Evolutionary conservation across 2,888 invertebrate species (phyloP), one percentile per base, ranked within the genome.

Genomic region (Dolomedes plantarius): DNA sequence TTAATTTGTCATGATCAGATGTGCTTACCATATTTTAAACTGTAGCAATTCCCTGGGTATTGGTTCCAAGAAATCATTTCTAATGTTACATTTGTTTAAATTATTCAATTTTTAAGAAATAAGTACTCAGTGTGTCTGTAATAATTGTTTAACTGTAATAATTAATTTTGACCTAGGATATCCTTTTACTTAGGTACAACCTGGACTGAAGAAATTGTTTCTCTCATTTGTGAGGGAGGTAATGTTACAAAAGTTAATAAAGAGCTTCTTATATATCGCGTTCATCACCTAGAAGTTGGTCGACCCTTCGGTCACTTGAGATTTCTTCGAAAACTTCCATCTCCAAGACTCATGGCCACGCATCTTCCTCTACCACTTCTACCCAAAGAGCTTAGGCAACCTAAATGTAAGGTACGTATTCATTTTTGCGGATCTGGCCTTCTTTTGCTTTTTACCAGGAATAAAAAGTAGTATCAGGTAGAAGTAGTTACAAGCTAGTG

Each of bases 121-220:
- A n/a, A n/a, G n/a, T n/a, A n/a, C n/a, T n/a, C n/a, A n/a, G n/a
- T n/a, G n/a, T n/a, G n/a, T n/a, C n/a, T n/a, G n/a, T n/a, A n/a
- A n/a, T n/a, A n/a, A n/a, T n/a, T n/a, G n/a, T n/a, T n/a, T n/a
- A n/a, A n/a, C n/a, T n/a, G n/a, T n/a, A n/a, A n/a, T n/a, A n/a
- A n/a, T n/a, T n/a, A n/a, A n/a, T n/a, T n/a, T n/a, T n/a, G n/a
- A n/a, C n/a, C n/a, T n/a, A n/a, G n/a, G n/a, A n/a, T n/a, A n/a
- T n/a, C n/a, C n/a, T n/a, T n/a, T 36, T 36, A 36, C 36, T n/a
- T n/a, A 87, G 87, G 92, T 16, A 92, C 92, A 19, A 92, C 92
- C 6, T 92, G 92, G 92, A 90, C 91, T 69, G 91, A 91, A 81
- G 92, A 92, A 86, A 90, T 92, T 16, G 89, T 91, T 0, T 92